Evolutionary conservation across 2,113 vertebrate species (phyloP).

Genomic region (Electrona antarctica): DNA sequence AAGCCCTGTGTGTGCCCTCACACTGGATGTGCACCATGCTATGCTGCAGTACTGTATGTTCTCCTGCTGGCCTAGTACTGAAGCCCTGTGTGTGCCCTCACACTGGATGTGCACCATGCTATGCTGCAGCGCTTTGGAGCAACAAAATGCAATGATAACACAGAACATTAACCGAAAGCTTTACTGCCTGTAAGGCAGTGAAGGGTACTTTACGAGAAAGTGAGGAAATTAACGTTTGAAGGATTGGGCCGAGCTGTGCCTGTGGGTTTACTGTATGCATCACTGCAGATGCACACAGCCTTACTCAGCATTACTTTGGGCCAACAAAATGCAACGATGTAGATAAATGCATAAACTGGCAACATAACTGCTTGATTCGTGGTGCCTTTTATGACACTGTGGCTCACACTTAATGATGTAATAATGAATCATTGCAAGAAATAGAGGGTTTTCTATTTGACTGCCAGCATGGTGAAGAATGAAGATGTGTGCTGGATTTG

Average conservation of each 20-base stretch:
- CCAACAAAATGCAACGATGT: neutral
- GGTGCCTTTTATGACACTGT: constrained; percentile 3
- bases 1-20: neutral
- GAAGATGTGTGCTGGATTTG: neutral
- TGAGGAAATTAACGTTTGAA: too few species aligned
- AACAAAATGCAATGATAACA: neutral
- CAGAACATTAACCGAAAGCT: neutral
- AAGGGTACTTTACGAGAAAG: too few species aligned
- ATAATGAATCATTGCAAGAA: neutral
- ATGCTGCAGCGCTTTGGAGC: neutral
- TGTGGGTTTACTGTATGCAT: too few species aligned
- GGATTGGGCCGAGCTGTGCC: too few species aligned
- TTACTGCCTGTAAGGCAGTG: neutral
- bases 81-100: neutral
- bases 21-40: neutral
- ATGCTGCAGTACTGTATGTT: too few species aligned
- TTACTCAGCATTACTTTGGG: neutral
- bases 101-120: neutral
- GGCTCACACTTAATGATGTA: neutral
- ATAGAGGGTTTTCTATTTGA: neutral
- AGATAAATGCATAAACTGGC: too few species aligned
- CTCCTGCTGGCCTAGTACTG: neutral
- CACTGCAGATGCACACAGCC: too few species aligned
- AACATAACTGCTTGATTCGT: neutral
- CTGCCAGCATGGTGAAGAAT: constrained; percentile 14